A percentile compares a stretch with the other conserved stretches of the same genome.
Conservation (phyloP, 2,888 invertebrate species). For the Keiferia lycopersicella region DNA sequence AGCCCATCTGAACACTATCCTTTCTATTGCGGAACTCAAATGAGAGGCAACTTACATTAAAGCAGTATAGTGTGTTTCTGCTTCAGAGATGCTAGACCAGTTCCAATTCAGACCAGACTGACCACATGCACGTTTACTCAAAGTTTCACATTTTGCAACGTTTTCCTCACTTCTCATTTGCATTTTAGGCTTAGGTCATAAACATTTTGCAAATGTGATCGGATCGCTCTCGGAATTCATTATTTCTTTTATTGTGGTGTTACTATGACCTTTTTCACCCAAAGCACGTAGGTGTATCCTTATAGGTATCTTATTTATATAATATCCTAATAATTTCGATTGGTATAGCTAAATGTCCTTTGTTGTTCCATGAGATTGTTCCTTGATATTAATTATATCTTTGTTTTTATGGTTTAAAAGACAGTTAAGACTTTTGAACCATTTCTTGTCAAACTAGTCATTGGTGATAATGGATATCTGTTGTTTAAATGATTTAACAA, state of each 20-base stretch:
- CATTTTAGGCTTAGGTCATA: not conserved
- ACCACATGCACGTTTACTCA: not conserved
- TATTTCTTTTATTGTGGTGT: not conserved
- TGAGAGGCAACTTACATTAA: not conserved
- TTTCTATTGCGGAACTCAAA: not conserved
- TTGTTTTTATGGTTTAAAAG: too few species aligned
- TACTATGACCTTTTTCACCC: not conserved
- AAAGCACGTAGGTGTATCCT: not conserved
- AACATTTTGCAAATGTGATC: not conserved
- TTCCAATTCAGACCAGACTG: not conserved
- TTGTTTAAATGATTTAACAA: too few species aligned
- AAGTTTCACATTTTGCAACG: conserved; percentile 13
- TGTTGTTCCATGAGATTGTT: too few species aligned
- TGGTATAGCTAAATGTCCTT: too few species aligned
- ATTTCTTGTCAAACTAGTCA: too few species aligned
- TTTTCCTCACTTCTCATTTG: conserved; percentile 10
- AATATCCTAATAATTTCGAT: too few species aligned
- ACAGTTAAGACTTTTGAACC: too few species aligned
- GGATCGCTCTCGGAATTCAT: not conserved
- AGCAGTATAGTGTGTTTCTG: conserved; percentile 1
- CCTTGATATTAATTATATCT: too few species aligned
- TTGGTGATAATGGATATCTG: too few species aligned
- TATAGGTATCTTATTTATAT: not conserved
- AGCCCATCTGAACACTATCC: too few species aligned
- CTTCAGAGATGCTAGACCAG: too few species aligned